These are phyloP conservation scores for Calliopum simillimum DNA, from an alignment of 2,888 invertebrate genomes.

Conservation along the genomic window DNA sequence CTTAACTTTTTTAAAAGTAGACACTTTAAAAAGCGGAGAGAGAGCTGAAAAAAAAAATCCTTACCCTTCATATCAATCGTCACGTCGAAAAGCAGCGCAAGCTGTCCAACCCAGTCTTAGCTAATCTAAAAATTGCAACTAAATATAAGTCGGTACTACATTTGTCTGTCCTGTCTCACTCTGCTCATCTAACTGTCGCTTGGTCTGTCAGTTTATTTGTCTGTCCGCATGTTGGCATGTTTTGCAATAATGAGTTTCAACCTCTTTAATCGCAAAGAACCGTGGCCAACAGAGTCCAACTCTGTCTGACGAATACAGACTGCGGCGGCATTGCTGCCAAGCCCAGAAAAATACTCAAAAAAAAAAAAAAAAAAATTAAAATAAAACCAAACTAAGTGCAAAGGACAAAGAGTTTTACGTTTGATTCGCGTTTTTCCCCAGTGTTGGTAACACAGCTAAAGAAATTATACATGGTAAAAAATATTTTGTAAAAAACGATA, in stretches of 20 bases:
- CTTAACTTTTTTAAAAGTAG: constrained; percentile 7
- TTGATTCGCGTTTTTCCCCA: constrained; percentile 15
- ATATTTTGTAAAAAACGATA: too few species aligned
- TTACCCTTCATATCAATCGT: constrained; percentile 10
- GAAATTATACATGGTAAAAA: too few species aligned
- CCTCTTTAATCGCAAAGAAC: background rate
- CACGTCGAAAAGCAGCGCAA: background rate
- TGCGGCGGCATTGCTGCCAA: constrained; percentile 10
- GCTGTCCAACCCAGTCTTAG: background rate
- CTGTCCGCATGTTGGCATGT: background rate
- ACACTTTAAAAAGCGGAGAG: background rate
- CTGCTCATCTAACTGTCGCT: constrained; percentile 1
- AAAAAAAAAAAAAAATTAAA: background rate
- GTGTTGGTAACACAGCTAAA: too few species aligned
- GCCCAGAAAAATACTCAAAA: constrained; percentile 18
- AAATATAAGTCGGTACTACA: constrained; percentile 3
- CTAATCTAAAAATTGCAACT: constrained; percentile 16
- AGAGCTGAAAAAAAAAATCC: background rate
- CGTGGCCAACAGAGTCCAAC: background rate
- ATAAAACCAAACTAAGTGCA: background rate
- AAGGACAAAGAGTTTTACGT: constrained; percentile 5
- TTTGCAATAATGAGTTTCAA: constrained; percentile 1
- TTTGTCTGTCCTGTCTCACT: background rate
- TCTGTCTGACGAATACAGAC: background rate
- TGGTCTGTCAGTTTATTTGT: constrained; percentile 14